Evolutionary conservation across 2,888 invertebrate genomes (phyloP), one percentile per base, ranked within the genome.

Genomic region (Linnaemya tessellans): DNA sequence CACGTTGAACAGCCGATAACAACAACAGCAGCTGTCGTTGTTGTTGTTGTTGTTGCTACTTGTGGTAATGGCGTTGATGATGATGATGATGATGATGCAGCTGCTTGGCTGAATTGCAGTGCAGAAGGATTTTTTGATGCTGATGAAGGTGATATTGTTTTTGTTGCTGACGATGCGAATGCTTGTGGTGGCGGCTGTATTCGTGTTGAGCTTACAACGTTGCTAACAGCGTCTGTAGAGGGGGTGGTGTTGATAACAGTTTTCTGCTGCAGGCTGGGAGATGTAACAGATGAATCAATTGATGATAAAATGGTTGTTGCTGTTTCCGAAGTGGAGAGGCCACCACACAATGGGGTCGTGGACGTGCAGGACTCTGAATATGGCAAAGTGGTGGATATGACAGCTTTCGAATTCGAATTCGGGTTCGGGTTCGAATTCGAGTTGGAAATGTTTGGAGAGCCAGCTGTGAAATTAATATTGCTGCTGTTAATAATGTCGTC

Each of bases 221-320:
- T 81, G 78, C 78, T 62, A 83, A 83, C 80, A 84, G 78, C 70
- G 51, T 87, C 84, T 85, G 87, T 80, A 74, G 82, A 68, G 78
- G 86, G 78, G 79, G 70, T 73, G 75, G 80, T 77, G 81, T 85
- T 68, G 82, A 81, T 82, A 86, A 80, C 84, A 86, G 84, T 86
- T 38, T 75, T 74, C 85, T 87, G 87, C 86, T 88, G 88, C 78
- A 84, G 84, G 75, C 84, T 86, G 74, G 80, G 80, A 82, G 86
- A 87, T 84, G 87, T 86, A 77, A 86, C 82, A 84, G 86, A 71
- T 56, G 88, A 86, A 62, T 84, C 86, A 87, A 86, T 86, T 86
- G 87, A 80, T 84, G 87, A 84, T 86, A 83, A 78, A 87, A 88
- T 86, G 84, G 84, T 83, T 84, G 86, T 86, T 68, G 86, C 49